Percentiles rank a stretch among this genome's conserved stretches.
These are phyloP conservation scores for Agrenia bidenticulata DNA, from an alignment of 2,888 invertebrate species.

Conservation along the genomic window DNA sequence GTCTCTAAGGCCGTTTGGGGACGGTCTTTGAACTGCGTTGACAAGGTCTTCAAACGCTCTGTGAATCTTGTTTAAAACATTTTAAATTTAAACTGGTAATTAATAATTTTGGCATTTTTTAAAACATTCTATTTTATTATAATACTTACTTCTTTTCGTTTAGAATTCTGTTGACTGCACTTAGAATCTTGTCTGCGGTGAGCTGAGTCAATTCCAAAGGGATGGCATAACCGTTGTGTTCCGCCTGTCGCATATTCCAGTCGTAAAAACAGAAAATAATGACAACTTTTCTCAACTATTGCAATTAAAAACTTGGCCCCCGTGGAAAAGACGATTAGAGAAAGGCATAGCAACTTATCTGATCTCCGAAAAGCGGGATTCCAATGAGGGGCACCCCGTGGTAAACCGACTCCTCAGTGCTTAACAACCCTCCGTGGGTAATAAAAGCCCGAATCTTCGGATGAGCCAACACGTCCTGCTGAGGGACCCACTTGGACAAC, in stretches of 20 bases:
- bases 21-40: slow-evolving; percentile 28
- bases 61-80: too few species aligned
- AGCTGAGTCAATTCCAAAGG: slow-evolving; percentile 14
- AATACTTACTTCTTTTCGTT: slow-evolving; percentile 3
- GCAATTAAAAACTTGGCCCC: too few species aligned
- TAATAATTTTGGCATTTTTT: too few species aligned
- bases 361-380: slow-evolving; percentile 61
- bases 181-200: slow-evolving; percentile 7
- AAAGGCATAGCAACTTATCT: slow-evolving; percentile 49
- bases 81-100: too few species aligned
- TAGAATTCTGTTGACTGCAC: slow-evolving; percentile 12
- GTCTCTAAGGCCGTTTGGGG: slow-evolving; percentile 55
- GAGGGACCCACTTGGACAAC: slow-evolving; percentile 70
- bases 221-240: slow-evolving; percentile 54
- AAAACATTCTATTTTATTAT: too few species aligned
- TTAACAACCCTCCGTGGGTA: slow-evolving; percentile 68
- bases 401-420: slow-evolving; percentile 64
- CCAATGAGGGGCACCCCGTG: slow-evolving; percentile 63
- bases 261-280: too few species aligned
- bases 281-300: too few species aligned
- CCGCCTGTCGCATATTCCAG: slow-evolving; percentile 54
- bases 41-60: neutral
- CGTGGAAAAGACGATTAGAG: neutral
- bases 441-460: slow-evolving; percentile 63
- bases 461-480: slow-evolving; percentile 75